Evolutionary conservation across 2,888 invertebrate genomes (phyloP).

Genomic region (Rhimphoctona megacephalus): DNA sequence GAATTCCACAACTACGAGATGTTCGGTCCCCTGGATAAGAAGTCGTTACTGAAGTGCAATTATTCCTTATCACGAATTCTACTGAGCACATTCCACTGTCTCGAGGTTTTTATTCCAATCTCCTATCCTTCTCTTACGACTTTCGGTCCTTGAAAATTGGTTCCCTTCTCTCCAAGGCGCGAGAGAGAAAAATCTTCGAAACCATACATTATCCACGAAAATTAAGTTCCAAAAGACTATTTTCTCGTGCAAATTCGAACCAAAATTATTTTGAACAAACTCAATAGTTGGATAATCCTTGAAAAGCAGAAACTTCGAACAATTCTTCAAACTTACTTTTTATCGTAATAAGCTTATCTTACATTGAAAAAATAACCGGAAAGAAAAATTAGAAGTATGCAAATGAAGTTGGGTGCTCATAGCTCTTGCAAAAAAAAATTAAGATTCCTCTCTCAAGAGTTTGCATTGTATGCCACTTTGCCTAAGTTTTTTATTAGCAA

Average conservation of each 20-base stretch:
- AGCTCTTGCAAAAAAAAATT: neutral
- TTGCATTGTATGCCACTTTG: neutral
- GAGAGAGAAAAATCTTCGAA: neutral
- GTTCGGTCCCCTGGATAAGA: constrained; percentile 63
- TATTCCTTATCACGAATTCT: constrained; percentile 64
- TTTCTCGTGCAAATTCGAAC: neutral
- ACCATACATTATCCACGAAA: constrained; percentile 1
- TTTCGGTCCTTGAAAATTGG: neutral
- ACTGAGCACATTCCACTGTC: constrained; percentile 35
- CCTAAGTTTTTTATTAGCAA: neutral
- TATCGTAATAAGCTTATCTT: neutral
- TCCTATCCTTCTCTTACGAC: neutral
- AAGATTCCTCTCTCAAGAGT: neutral
- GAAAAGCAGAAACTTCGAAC: neutral
- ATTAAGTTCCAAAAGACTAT: neutral
- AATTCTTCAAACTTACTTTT: neutral
- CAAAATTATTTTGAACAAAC: neutral
- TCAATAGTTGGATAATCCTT: neutral
- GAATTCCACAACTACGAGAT: constrained; percentile 46
- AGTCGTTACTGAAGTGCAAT: constrained; percentile 69
- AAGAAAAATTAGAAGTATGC: neutral
- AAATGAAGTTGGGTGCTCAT: neutral
- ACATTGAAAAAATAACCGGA: neutral
- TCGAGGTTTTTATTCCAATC: constrained; percentile 19
- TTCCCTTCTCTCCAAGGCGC: neutral